Evolutionary conservation across 1,140 invertebrate species (phyloP), one percentile per base, ranked within the genome.

Genomic region (Drosophila littoralis): DNA sequence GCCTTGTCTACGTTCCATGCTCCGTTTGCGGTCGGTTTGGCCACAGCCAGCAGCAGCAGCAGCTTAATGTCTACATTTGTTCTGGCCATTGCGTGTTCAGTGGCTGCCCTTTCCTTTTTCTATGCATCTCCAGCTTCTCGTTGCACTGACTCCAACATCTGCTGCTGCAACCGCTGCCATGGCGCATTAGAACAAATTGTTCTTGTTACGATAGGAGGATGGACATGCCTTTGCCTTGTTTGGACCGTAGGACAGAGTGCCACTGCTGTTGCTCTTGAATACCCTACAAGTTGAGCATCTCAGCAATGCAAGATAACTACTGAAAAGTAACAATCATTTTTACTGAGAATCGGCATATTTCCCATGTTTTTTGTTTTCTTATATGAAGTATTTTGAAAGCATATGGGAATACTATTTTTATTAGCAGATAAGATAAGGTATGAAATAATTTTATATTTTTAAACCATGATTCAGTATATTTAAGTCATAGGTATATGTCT

Each of bases 21-120:
- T 10, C 28, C 43, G 52, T 48, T 38, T 57, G 17, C 38, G 8
- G 38, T 33, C 40, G 6, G 15, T 12, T 76, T 68, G 45, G 67
- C 48, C 61, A 50, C 79, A 52, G 51, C 61, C 32, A 63, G 64
- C 64, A 28, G 22, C 22, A 17, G 17, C 17, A 28, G 22, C 22
- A 86, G 84, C 84, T 88, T 88, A 88, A 88, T 88, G 84, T 88
- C 84, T 88, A 88, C 84, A 88, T 88, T 88, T 88, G 84, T 88
- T 84, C 80, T 84, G 77, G 77, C 80, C 77, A 84, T 89, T 88
- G 84, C 84, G 84, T 88, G 84, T 77, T 89, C 79, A 77, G 66
- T 88, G 84, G 84, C 63, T 88, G 84, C 83, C 82, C 82, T 88
- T 85, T 76, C 50, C 73, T 73, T 67, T 61, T 59, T 28, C 33